Evolutionary conservation across 2,113 vertebrate genomes (phyloP).

Genomic region (Microcebus griseorufus): DNA sequence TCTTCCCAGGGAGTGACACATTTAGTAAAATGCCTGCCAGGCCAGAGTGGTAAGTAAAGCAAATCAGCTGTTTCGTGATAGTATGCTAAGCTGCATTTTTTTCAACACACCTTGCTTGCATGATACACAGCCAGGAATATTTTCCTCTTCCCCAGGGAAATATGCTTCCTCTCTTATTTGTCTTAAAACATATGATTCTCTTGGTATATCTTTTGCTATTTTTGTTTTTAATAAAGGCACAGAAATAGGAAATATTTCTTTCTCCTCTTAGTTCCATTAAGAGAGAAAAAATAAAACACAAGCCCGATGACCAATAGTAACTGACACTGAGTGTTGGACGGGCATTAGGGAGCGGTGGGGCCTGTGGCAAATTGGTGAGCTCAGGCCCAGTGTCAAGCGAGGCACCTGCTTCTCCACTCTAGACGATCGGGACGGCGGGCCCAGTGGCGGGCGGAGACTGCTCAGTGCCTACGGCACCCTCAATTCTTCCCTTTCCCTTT

Average conservation of each 20-base stretch:
- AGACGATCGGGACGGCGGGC: neutral
- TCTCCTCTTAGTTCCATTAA: neutral
- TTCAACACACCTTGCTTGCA: neutral
- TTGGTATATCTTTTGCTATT: neutral
- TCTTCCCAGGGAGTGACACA: neutral
- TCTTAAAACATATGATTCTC: neutral
- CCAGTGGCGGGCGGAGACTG: neutral
- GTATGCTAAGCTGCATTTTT: neutral
- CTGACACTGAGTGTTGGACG: neutral
- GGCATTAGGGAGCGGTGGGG: neutral
- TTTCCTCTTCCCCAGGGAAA: conserved; percentile 4
- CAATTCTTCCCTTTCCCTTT: neutral
- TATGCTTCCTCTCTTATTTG: neutral
- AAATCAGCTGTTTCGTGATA: neutral
- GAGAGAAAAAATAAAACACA: neutral
- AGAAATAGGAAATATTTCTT: neutral
- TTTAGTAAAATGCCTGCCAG: neutral
- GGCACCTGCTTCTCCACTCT: neutral
- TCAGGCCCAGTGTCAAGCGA: neutral
- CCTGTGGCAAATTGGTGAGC: neutral
- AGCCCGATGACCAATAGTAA: neutral
- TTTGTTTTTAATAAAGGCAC: neutral
- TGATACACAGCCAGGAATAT: neutral
- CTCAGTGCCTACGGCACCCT: neutral
- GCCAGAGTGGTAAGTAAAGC: neutral